phyloP scores from a whole-genome alignment of 2,113 vertebrate genomes.

The Steatornis caripensis region DNA sequence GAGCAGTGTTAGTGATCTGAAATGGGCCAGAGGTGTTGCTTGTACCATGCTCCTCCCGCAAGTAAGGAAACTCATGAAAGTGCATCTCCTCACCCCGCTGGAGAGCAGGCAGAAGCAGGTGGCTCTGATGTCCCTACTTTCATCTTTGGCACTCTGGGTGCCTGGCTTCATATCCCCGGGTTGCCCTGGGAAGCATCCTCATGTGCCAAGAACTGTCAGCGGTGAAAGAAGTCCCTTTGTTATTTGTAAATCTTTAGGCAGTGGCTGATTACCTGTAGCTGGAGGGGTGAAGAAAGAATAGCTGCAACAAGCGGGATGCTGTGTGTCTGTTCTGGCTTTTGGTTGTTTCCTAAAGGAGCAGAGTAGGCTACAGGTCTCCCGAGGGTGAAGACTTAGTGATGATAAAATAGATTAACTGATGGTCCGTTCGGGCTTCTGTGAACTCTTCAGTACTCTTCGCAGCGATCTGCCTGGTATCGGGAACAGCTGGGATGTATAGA shows the following conservation, averaged over 20 bases:
- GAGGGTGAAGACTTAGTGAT: neutral
- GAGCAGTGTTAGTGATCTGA: neutral
- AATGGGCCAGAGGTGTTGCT: neutral
- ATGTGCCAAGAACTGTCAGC: neutral
- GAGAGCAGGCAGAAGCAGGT: neutral
- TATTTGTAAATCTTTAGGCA: neutral
- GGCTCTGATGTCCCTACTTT: neutral
- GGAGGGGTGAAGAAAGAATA: neutral
- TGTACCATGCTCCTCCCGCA: neutral
- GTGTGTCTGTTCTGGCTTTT: neutral
- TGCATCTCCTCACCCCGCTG: neutral
- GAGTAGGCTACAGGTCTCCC: neutral
- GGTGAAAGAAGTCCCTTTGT: neutral
- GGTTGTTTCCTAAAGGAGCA: neutral
- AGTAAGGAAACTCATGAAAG: neutral
- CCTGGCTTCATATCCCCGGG: neutral
- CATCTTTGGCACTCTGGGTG: neutral
- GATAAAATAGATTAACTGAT: neutral
- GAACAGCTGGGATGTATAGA: too few species aligned
- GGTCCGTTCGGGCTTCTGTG: neutral
- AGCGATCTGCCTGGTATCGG: rapidly evolving
- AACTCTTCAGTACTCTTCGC: neutral
- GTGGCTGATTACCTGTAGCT: neutral
- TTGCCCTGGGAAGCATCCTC: neutral
- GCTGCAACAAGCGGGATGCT: neutral